Evolutionary conservation across 2,888 invertebrate genomes (phyloP), one percentile per base, ranked within the genome.

Genomic region (Thelaira solivaga): DNA sequence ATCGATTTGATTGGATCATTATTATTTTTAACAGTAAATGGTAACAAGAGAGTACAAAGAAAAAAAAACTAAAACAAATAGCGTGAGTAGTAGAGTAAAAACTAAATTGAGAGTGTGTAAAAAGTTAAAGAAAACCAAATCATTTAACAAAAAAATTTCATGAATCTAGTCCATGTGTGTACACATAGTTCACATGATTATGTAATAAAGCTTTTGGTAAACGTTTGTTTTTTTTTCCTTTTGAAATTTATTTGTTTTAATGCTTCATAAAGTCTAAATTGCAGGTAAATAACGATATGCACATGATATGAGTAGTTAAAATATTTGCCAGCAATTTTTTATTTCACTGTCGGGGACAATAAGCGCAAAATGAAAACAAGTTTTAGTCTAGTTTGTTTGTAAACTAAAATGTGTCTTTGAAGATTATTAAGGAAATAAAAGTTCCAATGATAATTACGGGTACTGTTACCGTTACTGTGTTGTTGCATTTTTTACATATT

Each of bases 301-400:
- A 26, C 34, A 39, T 41, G 18, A 20, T 43, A 16, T 53, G n/a
- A 34, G 16, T 16, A 39, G 11, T 34, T 62, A 53, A 53, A 26
- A 31, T 59, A 41, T 31, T 39, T 49, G n/a, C 11, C 24, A 10
- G 34, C 11, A 45, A 41, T 24, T 43, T 72, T 64, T 41, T 22
- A 57, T 64, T 72, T 72, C 64, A 72, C 39, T 72, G 72, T 57
- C 72, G 72, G 39, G 72, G 72, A 72, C 55, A 57, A 39, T 10
- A 68, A 68, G 26, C 18, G 8, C 41, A 13, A 57, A 57, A 11
- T 45, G 6, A 34, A 72, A 73, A 64, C 57, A 13, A 24, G 55
- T 57, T 73, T 73, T n/a, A n/a, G n/a, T 49, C 34, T 34, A 41
- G 16, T 26, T 49, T 59, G 57, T 34, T n/a, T 41, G 55, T 22